These are phyloP conservation scores for Pantherophis vulpinus DNA, from an alignment of 2,797 vertebrate species.

Conservation along the genomic window DNA sequence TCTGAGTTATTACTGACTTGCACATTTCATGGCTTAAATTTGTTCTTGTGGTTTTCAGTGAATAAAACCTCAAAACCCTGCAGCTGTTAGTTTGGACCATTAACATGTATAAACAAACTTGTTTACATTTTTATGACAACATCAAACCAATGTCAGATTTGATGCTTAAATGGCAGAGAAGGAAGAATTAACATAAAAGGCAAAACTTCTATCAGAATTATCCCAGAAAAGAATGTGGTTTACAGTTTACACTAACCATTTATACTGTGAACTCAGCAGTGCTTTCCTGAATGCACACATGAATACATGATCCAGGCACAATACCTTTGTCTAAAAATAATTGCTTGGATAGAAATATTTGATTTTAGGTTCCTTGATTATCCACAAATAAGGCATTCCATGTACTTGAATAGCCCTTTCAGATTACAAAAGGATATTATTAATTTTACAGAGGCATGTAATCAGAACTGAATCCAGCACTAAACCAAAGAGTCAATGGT, in stretches of 20 bases:
- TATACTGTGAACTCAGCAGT: not conserved
- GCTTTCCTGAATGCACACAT: not conserved
- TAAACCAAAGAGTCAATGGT: not conserved
- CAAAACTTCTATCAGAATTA: not conserved
- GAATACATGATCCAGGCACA: not conserved
- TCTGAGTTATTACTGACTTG: not conserved
- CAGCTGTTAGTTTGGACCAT: slow-evolving; percentile 5
- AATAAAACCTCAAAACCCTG: slow-evolving; percentile 4
- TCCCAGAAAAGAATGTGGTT: slow-evolving; percentile 1
- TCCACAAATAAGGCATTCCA: not conserved
- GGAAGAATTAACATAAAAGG: slow-evolving; percentile 7
- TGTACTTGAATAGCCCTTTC: not conserved
- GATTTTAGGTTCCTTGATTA: not conserved
- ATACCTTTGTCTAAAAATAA: not conserved
- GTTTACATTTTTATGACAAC: slow-evolving; percentile 11
- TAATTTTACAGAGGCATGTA: not conserved
- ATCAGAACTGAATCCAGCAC: not conserved
- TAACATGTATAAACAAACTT: slow-evolving; percentile 1
- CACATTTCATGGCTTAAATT: not conserved
- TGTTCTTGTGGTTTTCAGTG: not conserved
- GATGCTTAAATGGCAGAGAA: not conserved
- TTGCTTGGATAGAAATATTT: not conserved
- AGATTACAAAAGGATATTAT: not conserved
- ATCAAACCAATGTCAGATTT: slow-evolving; percentile 14
- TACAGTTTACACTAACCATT: slow-evolving; percentile 4